phyloP scores from a whole-genome alignment of 2,888 invertebrate genomes.

The Criorhina ranunculi region DNA sequence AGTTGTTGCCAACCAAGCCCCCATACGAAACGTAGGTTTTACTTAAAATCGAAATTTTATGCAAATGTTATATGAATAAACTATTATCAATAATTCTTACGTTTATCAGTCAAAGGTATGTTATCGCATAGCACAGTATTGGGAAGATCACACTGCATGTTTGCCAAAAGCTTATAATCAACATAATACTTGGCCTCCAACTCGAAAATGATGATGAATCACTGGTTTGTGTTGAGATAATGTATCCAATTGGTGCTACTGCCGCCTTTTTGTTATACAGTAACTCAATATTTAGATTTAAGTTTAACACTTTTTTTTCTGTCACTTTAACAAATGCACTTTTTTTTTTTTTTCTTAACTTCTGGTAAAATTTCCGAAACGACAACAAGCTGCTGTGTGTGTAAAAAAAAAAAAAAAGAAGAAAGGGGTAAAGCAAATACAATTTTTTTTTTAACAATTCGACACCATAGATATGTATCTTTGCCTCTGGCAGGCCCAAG shows the following conservation, averaged over 20 bases:
- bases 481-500: too few relatives aligned
- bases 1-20: background rate
- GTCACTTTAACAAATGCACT: slow-evolving; percentile 7
- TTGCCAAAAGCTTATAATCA: slow-evolving; percentile 74
- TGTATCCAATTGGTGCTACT: slow-evolving; percentile 19
- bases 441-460: background rate
- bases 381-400: too few relatives aligned
- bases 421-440: too few relatives aligned
- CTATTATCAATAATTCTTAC: slow-evolving; percentile 76
- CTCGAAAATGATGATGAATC: slow-evolving; percentile 59
- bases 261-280: slow-evolving; percentile 29
- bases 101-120: slow-evolving; percentile 79
- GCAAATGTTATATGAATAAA: slow-evolving; percentile 1
- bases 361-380: too few relatives aligned
- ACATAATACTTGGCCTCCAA: slow-evolving; percentile 78
- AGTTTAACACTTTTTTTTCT: slow-evolving; percentile 24
- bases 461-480: background rate
- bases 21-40: background rate
- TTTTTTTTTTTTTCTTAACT: background rate
- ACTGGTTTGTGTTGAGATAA: slow-evolving; percentile 11
- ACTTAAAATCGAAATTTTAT: background rate
- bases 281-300: background rate
- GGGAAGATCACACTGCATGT: slow-evolving; percentile 80
- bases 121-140: slow-evolving; percentile 79
- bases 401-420: too few relatives aligned